Percentiles rank a stretch among this genome's conserved stretches.
phyloP scores from a whole-genome alignment of 2,888 invertebrate species.

The Phanerotoma sp. region DNA sequence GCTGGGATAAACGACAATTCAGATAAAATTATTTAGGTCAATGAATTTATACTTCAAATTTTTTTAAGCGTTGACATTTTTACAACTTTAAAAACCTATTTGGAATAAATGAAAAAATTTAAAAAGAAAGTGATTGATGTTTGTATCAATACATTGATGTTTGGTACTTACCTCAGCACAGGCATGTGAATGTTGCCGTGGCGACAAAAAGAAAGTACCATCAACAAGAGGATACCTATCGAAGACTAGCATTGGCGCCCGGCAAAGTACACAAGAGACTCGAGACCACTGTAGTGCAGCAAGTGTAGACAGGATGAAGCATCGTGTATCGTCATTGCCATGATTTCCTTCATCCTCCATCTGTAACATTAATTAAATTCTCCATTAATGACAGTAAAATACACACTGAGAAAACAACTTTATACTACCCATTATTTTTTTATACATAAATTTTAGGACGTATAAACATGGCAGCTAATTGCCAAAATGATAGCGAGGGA shows the following conservation, averaged over 20 bases:
- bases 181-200: conserved; percentile 83
- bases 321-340: conserved; percentile 96
- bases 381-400: not conserved
- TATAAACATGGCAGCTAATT: not conserved
- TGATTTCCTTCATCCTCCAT: conserved; percentile 99
- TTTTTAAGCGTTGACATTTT: no score
- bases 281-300: conserved; percentile 87
- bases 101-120: not conserved
- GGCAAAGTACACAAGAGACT: conserved; percentile 86
- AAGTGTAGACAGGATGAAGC: conserved; percentile 92
- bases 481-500: not conserved
- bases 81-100: no score
- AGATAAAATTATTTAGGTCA: no score
- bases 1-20: no score
- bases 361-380: conserved; percentile 60
- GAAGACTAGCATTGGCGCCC: conserved; percentile 87
- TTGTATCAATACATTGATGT: not conserved
- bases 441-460: not conserved
- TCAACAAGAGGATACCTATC: conserved; percentile 97
- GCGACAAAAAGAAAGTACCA: conserved; percentile 97
- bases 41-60: no score
- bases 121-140: not conserved
- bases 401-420: not conserved
- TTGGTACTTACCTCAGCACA: conserved; percentile 77
- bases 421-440: not conserved